phyloP scores from a whole-genome alignment of 2,113 vertebrate species.

The Trochalopteron elliotii region DNA sequence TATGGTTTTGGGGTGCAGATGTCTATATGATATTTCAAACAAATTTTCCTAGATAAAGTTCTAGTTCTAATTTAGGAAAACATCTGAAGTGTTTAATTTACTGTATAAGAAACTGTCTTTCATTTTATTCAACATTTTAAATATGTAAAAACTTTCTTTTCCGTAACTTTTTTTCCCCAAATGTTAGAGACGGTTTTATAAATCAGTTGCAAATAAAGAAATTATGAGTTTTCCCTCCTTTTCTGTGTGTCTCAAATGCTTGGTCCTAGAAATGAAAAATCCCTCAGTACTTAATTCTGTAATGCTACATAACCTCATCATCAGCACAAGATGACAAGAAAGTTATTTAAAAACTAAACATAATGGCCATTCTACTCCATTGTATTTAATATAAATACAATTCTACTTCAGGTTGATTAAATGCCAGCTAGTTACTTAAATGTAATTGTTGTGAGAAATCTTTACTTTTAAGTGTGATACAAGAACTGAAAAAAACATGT shows the following conservation, averaged over 20 bases:
- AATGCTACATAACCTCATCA: neutral
- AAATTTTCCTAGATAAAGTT: neutral
- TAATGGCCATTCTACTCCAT: constrained; percentile 7
- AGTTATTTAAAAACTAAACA: constrained; percentile 24
- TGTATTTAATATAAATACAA: neutral
- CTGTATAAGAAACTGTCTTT: neutral
- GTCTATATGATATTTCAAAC: neutral
- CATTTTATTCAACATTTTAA: neutral
- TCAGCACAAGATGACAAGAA: neutral
- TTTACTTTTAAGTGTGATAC: neutral
- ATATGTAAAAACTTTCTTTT: neutral
- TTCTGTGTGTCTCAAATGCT: neutral
- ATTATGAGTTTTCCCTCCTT: neutral
- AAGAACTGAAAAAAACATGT: neutral
- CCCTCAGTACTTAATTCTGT: neutral
- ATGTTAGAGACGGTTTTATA: neutral
- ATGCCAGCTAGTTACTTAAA: constrained; percentile 5
- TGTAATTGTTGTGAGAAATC: constrained; percentile 7
- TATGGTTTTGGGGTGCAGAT: neutral
- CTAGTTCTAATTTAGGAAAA: neutral
- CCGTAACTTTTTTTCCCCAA: neutral
- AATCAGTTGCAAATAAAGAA: neutral
- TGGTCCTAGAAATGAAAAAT: neutral
- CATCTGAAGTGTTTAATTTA: neutral
- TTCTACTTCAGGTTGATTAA: neutral